These are phyloP conservation scores for Hybognathus amarus DNA, from an alignment of 2,797 vertebrate genomes.

Conservation along the genomic window DNA sequence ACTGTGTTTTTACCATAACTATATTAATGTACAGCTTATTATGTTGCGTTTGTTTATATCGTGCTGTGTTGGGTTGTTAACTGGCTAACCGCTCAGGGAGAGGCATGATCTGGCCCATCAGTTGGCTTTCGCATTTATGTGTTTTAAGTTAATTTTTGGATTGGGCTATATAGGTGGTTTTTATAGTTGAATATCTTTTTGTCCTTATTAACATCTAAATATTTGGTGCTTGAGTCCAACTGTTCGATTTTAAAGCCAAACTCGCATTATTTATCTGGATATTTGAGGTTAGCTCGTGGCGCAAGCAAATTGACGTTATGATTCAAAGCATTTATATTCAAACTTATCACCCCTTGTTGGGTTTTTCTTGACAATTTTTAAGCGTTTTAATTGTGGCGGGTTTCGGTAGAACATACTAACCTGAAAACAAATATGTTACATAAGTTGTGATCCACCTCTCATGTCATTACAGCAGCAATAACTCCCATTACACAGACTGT, in stretches of 20 bases:
- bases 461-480: conserved; percentile 24
- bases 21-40: neutral
- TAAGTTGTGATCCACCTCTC: conserved; percentile 32
- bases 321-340: neutral
- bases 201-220: no score
- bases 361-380: neutral
- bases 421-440: conserved; percentile 22
- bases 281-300: conserved; percentile 31
- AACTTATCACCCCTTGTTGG: neutral
- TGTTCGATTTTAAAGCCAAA: conserved; percentile 1
- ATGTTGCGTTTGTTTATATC: no score
- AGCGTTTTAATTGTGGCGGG: neutral
- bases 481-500: conserved; percentile 13
- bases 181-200: neutral
- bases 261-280: neutral
- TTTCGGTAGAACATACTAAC: neutral
- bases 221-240: neutral
- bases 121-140: neutral
- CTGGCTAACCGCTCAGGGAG: conserved; percentile 1
- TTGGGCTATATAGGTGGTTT: neutral
- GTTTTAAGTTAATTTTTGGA: neutral
- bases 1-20: neutral
- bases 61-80: neutral
- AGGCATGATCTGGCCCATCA: conserved; percentile 5
- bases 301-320: conserved; percentile 17